Conservation (phyloP, 2,888 invertebrate species). For the Caenorhabditis sp. region DNA sequence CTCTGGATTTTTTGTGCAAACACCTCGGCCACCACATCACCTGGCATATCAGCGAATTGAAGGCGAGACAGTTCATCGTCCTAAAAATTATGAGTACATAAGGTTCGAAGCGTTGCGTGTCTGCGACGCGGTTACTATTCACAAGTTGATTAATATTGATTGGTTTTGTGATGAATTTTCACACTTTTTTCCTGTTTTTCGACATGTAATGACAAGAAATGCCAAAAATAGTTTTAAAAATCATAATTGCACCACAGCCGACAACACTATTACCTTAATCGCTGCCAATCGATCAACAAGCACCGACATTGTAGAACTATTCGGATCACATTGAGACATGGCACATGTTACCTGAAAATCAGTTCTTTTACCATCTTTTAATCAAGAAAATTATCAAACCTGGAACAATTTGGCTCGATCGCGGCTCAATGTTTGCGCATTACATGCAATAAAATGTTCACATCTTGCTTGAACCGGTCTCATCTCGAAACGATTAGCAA, state of each 20-base stretch:
- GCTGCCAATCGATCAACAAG: slow-evolving; percentile 54
- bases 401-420: slow-evolving; percentile 57
- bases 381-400: slow-evolving; percentile 38
- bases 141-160: no score
- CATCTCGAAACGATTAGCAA: slow-evolving; percentile 59
- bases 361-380: no score
- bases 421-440: slow-evolving; percentile 51
- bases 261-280: slow-evolving; percentile 33
- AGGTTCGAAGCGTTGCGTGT: no score
- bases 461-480: slow-evolving; percentile 56
- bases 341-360: slow-evolving; percentile 55
- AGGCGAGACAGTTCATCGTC: slow-evolving; percentile 51
- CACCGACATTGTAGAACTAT: slow-evolving; percentile 56
- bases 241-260: no score
- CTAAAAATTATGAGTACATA: slow-evolving; percentile 26
- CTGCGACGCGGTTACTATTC: no score
- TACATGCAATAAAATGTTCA: slow-evolving; percentile 54
- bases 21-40: slow-evolving; percentile 58
- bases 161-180: no score
- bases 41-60: slow-evolving; percentile 53
- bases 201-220: no score
- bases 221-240: no score
- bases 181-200: no score
- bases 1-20: slow-evolving; percentile 49
- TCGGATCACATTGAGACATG: slow-evolving; percentile 58